Evolutionary conservation across 1,140 invertebrate species (phyloP), one percentile per base, ranked within the genome.

Genomic region (Frieseomelitta varia): DNA sequence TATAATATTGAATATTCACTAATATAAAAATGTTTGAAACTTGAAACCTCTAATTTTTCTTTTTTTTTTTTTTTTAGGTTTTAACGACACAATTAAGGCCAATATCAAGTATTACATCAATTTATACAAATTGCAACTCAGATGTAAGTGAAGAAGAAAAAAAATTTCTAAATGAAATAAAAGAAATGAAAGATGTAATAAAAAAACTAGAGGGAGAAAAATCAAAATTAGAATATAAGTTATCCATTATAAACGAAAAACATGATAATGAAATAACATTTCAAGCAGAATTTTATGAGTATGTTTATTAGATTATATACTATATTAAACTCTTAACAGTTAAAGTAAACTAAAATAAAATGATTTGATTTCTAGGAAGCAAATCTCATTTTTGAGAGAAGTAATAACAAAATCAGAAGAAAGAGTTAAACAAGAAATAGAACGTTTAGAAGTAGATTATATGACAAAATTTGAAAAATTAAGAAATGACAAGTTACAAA

Each of bases 251-350:
- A 34, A 94, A 91, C 63, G 91, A 94, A 58, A 94, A 91, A 76
- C 92, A 95, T 72, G 91, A 93, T 65, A 91, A 91, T 73, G 94
- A 95, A 88, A 90, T 94, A 39, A 73, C 68, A 56, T 92, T 94
- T 85, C 79, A 94, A 34, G 88, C 94, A 81, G 91, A 94, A 71
- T 94, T 93, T 4, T 93, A 94, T 56, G 93, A 91, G 94, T 95
- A 93, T 78, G 73, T 86, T 79, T n/a, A 67, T 63, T 77, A 79
- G 74, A 72, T 47, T 55, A 80, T 65, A 75, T 74, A 69, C 85
- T 75, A 53, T 75, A 34, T 82, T 39, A 53, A 51, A 63, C 17
- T 30, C 69, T 72, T 69, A 47, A 47, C 8, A 47, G 39, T 51
- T 63, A n/a, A 76, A 82, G 39, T 71, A 86, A 76, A 78, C 4